Percentiles rank a stretch among this genome's conserved stretches.
These are phyloP conservation scores for Pampus argenteus DNA, from an alignment of 2,797 vertebrate species.

Conservation along the genomic window DNA sequence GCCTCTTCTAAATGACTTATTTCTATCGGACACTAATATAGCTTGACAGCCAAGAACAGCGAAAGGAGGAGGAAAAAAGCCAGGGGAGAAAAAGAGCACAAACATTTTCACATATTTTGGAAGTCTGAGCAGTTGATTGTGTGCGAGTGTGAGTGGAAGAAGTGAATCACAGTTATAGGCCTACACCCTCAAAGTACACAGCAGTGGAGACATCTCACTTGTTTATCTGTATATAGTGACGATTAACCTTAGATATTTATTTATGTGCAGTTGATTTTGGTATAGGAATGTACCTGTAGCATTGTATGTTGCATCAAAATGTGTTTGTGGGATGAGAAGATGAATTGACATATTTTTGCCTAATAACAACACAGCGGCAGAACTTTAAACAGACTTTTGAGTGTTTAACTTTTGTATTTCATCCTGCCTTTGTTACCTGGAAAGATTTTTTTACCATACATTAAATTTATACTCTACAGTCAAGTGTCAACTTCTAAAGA, in stretches of 20 bases:
- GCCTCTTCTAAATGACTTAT: conserved; percentile 91
- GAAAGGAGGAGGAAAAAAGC: conserved; percentile 73
- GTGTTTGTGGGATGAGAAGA: not conserved
- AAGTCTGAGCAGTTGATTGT: conserved; percentile 71
- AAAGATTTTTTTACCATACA: too few species aligned
- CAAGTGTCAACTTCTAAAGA: too few species aligned
- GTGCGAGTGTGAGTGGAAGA: conserved; percentile 55
- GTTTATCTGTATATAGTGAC: conserved; percentile 11
- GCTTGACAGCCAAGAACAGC: conserved; percentile 88
- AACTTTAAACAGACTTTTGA: too few species aligned
- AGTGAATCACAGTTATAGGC: conserved; percentile 28
- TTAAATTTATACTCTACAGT: too few species aligned
- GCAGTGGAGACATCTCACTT: conserved; percentile 1
- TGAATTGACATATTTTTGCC: too few species aligned
- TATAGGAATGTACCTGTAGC: conserved; percentile 62
- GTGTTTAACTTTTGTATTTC: too few species aligned
- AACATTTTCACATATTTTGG: conserved; percentile 81
- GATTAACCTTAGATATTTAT: not conserved
- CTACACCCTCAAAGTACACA: conserved; percentile 8
- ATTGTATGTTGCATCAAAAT: not conserved
- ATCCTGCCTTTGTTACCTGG: too few species aligned
- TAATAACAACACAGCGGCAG: too few species aligned
- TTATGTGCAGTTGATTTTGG: not conserved
- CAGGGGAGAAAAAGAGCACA: conserved; percentile 63
- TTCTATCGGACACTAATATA: conserved; percentile 89